phyloP scores from a whole-genome alignment of 1,140 invertebrate genomes.

The Habropoda laboriosa region DNA sequence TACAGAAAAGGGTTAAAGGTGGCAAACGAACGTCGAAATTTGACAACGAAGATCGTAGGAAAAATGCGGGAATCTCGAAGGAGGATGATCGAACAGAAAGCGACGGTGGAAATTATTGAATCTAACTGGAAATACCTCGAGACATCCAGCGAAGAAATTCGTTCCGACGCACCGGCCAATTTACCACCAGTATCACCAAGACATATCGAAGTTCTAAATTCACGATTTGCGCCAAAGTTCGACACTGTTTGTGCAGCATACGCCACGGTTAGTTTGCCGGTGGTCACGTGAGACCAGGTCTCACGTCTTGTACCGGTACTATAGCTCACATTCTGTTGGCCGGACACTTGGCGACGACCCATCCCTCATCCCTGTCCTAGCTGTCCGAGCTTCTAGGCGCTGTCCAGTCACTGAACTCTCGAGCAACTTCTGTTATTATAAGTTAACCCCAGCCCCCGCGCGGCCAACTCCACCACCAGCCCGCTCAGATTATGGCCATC shows the following conservation, averaged over 20 bases:
- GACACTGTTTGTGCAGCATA: slow-evolving; percentile 69
- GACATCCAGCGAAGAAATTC: slow-evolving; percentile 58
- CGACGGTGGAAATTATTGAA: not conserved
- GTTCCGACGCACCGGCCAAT: slow-evolving; percentile 58
- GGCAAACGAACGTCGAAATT: no score
- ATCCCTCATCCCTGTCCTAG: slow-evolving; percentile 77
- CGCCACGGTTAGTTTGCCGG: slow-evolving; percentile 75
- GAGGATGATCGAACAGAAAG: not conserved
- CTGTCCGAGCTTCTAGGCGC: slow-evolving; percentile 69
- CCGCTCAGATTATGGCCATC: slow-evolving; percentile 79
- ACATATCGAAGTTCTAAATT: slow-evolving; percentile 75
- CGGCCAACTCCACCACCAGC: slow-evolving; percentile 49
- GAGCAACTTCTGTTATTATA: slow-evolving; percentile 82
- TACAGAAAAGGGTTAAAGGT: no score
- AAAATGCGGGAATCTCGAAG: no score
- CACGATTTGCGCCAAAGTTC: slow-evolving; percentile 73
- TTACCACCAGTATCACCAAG: slow-evolving; percentile 67
- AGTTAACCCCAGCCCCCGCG: slow-evolving; percentile 75
- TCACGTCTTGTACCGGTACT: slow-evolving; percentile 71
- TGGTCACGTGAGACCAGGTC: slow-evolving; percentile 68
- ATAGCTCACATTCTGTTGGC: slow-evolving; percentile 73
- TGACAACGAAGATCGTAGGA: no score
- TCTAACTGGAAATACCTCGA: not conserved
- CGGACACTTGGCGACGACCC: slow-evolving; percentile 79
- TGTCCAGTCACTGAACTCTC: slow-evolving; percentile 78